These are phyloP conservation scores for Psammodynastes pulverulentus DNA, from an alignment of 2,113 vertebrate genomes.

Conservation along the genomic window DNA sequence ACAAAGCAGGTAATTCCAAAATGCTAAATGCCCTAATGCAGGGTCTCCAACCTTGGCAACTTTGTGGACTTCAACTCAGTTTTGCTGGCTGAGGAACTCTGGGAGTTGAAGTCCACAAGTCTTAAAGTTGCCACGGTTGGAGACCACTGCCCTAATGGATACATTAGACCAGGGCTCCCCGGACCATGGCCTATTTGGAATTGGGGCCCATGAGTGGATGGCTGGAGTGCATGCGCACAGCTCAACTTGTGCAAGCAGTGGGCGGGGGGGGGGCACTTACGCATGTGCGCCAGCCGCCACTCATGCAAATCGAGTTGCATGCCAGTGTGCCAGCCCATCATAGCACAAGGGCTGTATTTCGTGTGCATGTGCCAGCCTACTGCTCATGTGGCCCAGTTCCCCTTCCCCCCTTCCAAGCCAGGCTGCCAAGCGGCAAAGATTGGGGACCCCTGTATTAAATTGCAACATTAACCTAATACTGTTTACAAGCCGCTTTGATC, in stretches of 20 bases:
- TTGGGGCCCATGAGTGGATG: neutral
- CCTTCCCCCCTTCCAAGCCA: neutral
- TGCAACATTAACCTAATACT: neutral
- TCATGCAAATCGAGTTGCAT: neutral
- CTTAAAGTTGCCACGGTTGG: too few relatives aligned
- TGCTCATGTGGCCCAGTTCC: neutral
- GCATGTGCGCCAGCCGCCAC: neutral
- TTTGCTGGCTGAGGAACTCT: too few relatives aligned
- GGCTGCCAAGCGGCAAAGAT: neutral
- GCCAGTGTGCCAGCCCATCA: neutral
- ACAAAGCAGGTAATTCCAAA: neutral
- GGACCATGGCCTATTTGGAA: neutral
- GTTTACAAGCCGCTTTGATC: neutral
- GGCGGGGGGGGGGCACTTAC: neutral
- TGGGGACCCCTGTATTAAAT: neutral
- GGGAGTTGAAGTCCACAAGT: too few relatives aligned
- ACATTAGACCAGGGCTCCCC: neutral
- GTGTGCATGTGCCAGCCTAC: neutral
- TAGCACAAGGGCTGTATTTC: neutral
- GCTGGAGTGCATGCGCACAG: accelerated
- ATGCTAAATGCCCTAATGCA: neutral
- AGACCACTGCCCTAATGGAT: neutral
- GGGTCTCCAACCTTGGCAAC: too few relatives aligned
- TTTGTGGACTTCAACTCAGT: too few relatives aligned
- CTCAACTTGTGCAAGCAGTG: neutral